Percentiles rank a stretch among this genome's conserved stretches.
Evolutionary conservation across 2,113 vertebrate species (phyloP).

Genomic region (Guaruba guarouba): DNA sequence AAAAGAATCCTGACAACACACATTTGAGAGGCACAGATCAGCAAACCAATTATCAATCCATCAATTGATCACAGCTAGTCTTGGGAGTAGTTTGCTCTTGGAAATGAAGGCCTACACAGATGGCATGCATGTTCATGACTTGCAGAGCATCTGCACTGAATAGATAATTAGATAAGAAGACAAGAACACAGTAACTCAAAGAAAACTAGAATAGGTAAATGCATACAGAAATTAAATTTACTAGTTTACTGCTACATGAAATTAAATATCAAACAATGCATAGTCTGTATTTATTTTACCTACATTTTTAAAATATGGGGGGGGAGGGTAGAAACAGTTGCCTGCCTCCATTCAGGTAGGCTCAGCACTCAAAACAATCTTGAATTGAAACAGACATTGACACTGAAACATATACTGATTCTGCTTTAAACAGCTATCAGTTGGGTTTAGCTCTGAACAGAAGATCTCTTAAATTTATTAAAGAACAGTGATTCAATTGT

Average conservation of each 20-base stretch:
- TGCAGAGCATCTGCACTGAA: constrained; percentile 60
- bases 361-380: background rate
- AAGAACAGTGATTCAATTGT: background rate
- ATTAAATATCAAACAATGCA: background rate
- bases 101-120: constrained; percentile 38
- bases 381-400: background rate
- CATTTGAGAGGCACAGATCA: background rate
- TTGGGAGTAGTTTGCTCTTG: constrained; percentile 56
- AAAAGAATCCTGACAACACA: background rate
- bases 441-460: background rate
- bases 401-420: background rate
- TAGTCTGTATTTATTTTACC: background rate
- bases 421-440: background rate
- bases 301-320: background rate
- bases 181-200: background rate
- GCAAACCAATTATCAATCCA: constrained; percentile 43
- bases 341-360: background rate
- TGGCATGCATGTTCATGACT: constrained; percentile 25
- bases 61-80: constrained; percentile 55
- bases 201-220: background rate
- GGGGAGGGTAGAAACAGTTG: background rate
- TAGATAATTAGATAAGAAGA: constrained; percentile 45
- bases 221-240: background rate
- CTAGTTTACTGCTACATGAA: background rate
- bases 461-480: background rate